Evolutionary conservation across 2,797 vertebrate species (phyloP), one percentile per base, ranked within the genome.

Genomic region (Tokudaia tokunoshimensis): DNA sequence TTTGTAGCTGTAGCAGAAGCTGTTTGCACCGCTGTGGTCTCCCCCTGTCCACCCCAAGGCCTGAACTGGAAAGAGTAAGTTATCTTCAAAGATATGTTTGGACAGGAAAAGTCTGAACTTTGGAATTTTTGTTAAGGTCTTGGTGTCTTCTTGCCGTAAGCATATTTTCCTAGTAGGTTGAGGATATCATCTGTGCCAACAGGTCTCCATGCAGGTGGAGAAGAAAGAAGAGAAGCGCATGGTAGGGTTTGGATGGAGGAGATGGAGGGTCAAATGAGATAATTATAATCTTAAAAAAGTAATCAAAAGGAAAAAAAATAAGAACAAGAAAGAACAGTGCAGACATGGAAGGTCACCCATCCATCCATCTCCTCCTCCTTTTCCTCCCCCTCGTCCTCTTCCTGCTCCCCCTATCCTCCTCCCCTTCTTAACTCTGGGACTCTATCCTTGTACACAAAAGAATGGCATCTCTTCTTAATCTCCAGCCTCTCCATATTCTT

Each of bases 41-140:
- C 98, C 95, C 95, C 94, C 9, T 31, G 47, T n/a, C 47, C 6
- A n/a, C 52, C n/a, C 90, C 65, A 97, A 96, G 88, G 61, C 85
- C 93, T 91, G 2, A 67, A 26, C 55, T 94, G 47, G 83, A 97
- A 91, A 97, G 96, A 96, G 2, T 78, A 96, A 97, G 91, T 96
- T n/a, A 84, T 84, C 29, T 95, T 50, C 93, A 95, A 92, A 79
- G 50, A 91, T 87, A 47, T 95, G 31, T 94, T 93, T 94, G 79
- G 88, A 92, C 34, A 93, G 84, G 84, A 70, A 31, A 61, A 95
- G 1, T 55, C 26, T 90, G 88, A 87, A 34, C 63, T 75, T 97
- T 91, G 92, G 89, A 97, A 91, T 44, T 52, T 75, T 65, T 80
- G 63, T 31, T 11, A 31, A 50, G 17, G 50, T 91, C 12, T 47